Evolutionary conservation across 2,113 vertebrate genomes (phyloP).

Genomic region (Theropithecus gelada): DNA sequence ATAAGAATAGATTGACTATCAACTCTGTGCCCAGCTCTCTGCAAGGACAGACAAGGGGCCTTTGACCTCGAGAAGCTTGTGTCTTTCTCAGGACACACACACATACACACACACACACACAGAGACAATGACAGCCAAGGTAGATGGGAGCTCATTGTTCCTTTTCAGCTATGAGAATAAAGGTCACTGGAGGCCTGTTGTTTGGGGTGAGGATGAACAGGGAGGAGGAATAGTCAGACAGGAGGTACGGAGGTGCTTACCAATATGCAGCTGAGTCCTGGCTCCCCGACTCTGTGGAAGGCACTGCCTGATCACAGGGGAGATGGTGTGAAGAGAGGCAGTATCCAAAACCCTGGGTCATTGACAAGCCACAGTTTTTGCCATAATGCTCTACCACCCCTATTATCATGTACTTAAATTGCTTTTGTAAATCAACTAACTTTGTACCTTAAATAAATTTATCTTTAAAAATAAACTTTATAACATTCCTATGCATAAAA

Average conservation of each 20-base stretch:
- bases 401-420: not conserved
- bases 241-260: not conserved
- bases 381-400: not conserved
- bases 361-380: not conserved
- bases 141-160: not conserved
- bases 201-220: not conserved
- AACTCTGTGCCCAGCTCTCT: not conserved
- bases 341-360: not conserved
- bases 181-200: not conserved
- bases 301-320: too few relatives aligned
- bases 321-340: not conserved
- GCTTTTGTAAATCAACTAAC: not conserved
- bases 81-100: not conserved
- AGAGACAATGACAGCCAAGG: not conserved
- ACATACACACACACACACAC: not conserved
- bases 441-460: constrained; percentile 6
- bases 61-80: not conserved
- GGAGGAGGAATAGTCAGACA: not conserved
- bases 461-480: not conserved
- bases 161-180: not conserved
- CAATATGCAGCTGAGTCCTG: not conserved
- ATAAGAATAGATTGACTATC: not conserved
- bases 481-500: not conserved
- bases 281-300: not conserved
- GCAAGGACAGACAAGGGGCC: not conserved